These are phyloP conservation scores for Philonicus albiceps DNA, from an alignment of 2,888 invertebrate species.

Conservation along the genomic window DNA sequence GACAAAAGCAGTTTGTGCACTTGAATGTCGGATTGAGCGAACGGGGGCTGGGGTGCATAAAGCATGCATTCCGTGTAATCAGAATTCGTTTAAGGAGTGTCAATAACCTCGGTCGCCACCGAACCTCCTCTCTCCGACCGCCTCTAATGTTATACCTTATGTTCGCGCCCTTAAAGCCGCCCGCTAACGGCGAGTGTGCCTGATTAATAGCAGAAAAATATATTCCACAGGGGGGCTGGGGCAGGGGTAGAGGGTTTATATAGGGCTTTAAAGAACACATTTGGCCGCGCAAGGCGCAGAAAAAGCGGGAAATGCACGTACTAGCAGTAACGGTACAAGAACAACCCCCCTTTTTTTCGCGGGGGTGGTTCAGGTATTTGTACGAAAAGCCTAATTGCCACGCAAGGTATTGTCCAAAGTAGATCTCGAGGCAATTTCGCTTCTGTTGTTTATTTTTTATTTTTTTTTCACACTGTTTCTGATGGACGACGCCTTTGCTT, in stretches of 20 bases:
- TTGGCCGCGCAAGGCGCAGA: background rate
- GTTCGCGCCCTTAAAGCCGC: background rate
- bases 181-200: background rate
- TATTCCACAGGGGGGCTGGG: background rate
- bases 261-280: background rate
- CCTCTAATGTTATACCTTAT: background rate
- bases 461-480: background rate
- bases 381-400: background rate
- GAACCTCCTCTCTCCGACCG: background rate
- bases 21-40: conserved; percentile 25
- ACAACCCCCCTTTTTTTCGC: background rate
- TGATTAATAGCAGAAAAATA: background rate
- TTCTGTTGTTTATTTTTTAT: no score
- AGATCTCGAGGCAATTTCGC: background rate
- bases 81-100: conserved; percentile 21
- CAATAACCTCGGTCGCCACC: conserved; percentile 1
- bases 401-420: background rate
- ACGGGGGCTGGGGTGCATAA: background rate
- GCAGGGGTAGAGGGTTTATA: background rate
- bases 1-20: conserved; percentile 34
- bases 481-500: background rate
- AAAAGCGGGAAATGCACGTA: background rate
- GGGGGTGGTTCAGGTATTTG: background rate
- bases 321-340: background rate
- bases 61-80: conserved; percentile 1